Evolutionary conservation across 2,797 vertebrate species (phyloP), one percentile per base, ranked within the genome.

Genomic region (Alcedo quadribrachys): DNA sequence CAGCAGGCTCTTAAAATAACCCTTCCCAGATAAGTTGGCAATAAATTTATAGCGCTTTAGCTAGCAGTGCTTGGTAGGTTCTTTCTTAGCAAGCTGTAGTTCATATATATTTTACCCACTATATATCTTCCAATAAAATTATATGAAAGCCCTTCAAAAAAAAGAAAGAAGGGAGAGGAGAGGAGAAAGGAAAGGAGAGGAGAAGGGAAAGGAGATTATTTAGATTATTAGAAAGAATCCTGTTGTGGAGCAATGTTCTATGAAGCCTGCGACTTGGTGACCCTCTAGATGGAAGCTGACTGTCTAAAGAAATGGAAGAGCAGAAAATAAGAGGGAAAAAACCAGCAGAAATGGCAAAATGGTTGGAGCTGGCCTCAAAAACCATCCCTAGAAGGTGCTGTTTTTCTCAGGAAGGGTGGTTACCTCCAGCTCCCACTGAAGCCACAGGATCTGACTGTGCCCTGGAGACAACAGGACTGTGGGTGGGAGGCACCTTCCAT

Each of bases 31-130:
- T 97, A 97, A 96, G 91, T 91, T 94, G 81, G 90, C 94, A 95
- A 96, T 96, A 96, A 97, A 97, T 96, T 95, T 96, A 96, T 96
- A 96, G 94, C 11, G 8, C 81, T 94, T 95, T 95, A 93, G 93
- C 95, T 94, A 93, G 76, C 70, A 71, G 82, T 80, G 68, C 73
- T 90, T 91, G 91, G 91, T 90, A 92, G 63, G 65, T 84, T 89
- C 94, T 87, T 95, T 85, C 94, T 83, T 94, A 92, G 87, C 75
- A 91, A 92, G 86, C 60, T 76, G 79, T 67, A 73, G 91, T 94
- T 94, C 86, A 91, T 84, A 87, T 69, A 63, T 89, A 94, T 92
- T 93, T 94, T 91, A 92, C 66, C 67, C 62, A 69, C 68, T 69
- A 40, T 85, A 48, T 88, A 87, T 93, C 84, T 93, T 85, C 53